Base-by-base conservation (phyloP, 2,113 vertebrate genomes). In the Heterochromis multidens region DNA sequence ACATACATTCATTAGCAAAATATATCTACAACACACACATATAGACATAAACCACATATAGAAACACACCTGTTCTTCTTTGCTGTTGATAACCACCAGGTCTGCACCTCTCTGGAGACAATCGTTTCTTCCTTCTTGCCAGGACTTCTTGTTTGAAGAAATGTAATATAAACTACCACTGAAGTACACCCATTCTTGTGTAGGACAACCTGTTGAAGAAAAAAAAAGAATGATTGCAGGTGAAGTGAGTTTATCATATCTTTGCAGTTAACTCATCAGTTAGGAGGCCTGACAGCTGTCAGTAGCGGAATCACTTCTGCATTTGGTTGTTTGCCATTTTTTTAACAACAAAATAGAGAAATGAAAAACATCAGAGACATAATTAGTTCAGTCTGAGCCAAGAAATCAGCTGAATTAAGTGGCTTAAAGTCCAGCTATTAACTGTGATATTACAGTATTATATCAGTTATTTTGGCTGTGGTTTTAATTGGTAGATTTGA, bases 101-200 rank as follows among this genome's bases (percentile, higher is more conserved):
- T 77, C 52, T 25, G 49, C 72, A 33, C 19, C 21, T 77, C 12
- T 77, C 21, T 56, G 49, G 3, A 23, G 29, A 77, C 72, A 77
- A 0, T 77, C 49, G 19, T 57, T 5, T 33, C 72, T 77, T n/a
- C 72, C 56, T 35, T 56, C 13, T 56, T 57, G 6, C 88, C 87
- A 93, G 7, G 63, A 27, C 37, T 85, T 91, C 17, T 35, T 23
- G 2, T 1, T 8, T 17, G 65, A 27, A 2, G 92, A 93, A 74
- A 93, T 37, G n/a, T 79, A 93, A 43, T 93, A 90, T 16, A 65
- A 5, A 74, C 85, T 85, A 3, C 14, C 2, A 1, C 12, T 3
- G 29, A 85, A 87, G 62, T 79, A 85, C 7, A 43, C 8, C 91
- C 87, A 90, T 31, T 74, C 65, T 80, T 27, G 3, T 5, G n/a